A percentile compares a stretch with the other conserved stretches of the same genome.
Conservation (phyloP, 2,888 invertebrate genomes). For the Fissipunctia ypsillon region DNA sequence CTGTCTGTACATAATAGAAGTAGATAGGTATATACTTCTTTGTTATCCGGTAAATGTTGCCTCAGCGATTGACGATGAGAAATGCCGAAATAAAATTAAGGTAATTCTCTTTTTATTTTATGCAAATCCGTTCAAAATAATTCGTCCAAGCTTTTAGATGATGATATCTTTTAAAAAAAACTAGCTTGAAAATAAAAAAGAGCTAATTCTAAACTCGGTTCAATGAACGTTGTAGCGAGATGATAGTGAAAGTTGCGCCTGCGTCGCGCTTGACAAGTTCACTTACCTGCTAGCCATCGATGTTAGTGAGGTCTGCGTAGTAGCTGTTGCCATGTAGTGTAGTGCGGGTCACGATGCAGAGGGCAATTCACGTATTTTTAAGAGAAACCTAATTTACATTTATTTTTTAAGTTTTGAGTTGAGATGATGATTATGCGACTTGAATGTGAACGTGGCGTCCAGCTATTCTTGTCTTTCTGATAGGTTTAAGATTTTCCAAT, state of each 20-base stretch:
- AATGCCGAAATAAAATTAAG: neutral
- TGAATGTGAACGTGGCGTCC: neutral
- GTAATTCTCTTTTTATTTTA: conserved; percentile 1
- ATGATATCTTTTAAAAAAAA: neutral
- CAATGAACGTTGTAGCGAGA: conserved; percentile 60
- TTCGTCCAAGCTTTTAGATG: neutral
- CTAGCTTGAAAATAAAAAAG: conserved; percentile 31
- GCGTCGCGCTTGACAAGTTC: conserved; percentile 65
- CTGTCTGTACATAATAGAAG: too few relatives aligned
- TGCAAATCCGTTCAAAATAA: neutral
- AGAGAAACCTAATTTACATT: neutral
- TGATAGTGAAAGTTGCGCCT: conserved; percentile 71
- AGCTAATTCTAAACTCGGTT: conserved; percentile 37
- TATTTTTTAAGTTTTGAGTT: neutral
- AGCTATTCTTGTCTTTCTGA: too few relatives aligned
- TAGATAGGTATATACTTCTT: too few relatives aligned
- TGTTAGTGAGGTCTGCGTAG: conserved; percentile 16
- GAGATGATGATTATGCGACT: neutral
- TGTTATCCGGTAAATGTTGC: neutral
- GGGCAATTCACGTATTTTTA: neutral
- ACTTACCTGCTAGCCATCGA: conserved; percentile 63
- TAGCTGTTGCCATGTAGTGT: neutral
- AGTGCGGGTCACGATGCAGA: neutral
- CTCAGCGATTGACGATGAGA: neutral
- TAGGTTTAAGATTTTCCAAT: too few relatives aligned